Percentiles rank a stretch among this genome's conserved stretches.
Conservation (phyloP, 2,113 vertebrate species). For the Thinocorus orbignyianus region DNA sequence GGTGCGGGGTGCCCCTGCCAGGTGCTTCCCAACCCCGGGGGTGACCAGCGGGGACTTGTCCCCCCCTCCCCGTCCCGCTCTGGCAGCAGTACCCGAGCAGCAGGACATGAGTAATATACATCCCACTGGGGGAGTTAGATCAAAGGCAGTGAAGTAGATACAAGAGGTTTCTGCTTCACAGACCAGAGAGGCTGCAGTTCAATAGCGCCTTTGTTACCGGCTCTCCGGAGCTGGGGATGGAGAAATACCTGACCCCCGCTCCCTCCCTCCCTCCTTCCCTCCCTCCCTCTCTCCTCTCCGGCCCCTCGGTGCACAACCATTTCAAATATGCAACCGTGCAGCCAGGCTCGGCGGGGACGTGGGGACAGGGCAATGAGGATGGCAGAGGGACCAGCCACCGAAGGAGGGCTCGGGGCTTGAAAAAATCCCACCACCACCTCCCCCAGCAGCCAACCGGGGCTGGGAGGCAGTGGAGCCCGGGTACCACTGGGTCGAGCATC, state of each 20-base stretch:
- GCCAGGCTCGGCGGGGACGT: background rate
- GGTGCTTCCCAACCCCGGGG: background rate
- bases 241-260: constrained; percentile 87
- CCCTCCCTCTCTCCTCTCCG: background rate
- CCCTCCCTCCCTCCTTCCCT: background rate
- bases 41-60: background rate
- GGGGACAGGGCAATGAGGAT: background rate
- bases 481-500: background rate
- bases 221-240: constrained; percentile 75
- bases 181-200: constrained; percentile 79
- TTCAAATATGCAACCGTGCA: background rate
- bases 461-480: background rate
- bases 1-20: background rate
- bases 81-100: constrained; percentile 71
- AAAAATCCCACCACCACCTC: background rate
- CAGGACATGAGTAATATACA: constrained; percentile 74
- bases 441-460: fast-evolving
- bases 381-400: background rate
- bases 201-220: constrained; percentile 93
- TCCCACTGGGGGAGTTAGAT: constrained; percentile 75
- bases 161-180: constrained; percentile 87
- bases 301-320: constrained; percentile 35
- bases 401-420: background rate
- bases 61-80: background rate
- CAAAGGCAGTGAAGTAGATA: constrained; percentile 80